A percentile compares a stretch with the other conserved stretches of the same genome.
Evolutionary conservation across 37 sponge, comb jelly and placozoan genomes (phyloP).

Genomic region (Haliclona indistincta): DNA sequence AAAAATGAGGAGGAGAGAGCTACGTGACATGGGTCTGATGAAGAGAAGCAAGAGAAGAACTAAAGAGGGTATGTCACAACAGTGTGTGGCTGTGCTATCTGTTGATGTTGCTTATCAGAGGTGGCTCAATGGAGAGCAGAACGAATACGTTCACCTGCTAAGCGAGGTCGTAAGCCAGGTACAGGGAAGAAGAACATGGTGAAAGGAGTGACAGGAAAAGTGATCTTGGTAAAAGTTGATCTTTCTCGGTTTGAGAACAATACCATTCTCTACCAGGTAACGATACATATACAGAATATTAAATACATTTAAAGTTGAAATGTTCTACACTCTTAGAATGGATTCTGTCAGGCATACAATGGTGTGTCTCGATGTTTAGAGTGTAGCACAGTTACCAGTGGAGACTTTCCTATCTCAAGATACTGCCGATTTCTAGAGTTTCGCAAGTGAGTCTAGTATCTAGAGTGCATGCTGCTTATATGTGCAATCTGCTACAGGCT

Average conservation of each 20-base stretch:
- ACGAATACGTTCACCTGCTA: conserved; percentile 57
- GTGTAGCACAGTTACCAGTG: conserved; percentile 40
- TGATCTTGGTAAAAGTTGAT: conserved; percentile 49
- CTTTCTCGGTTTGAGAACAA: conserved; percentile 28
- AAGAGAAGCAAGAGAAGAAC: conserved; percentile 71
- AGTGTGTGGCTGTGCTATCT: background rate
- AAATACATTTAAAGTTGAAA: background rate
- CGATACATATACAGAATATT: background rate
- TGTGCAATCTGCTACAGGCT: conserved; percentile 21
- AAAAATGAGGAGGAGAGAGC: conserved; percentile 71
- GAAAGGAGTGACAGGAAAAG: conserved; percentile 58
- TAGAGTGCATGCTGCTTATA: background rate
- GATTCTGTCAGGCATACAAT: conserved; percentile 64
- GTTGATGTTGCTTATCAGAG: conserved; percentile 41
- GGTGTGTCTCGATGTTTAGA: conserved; percentile 70
- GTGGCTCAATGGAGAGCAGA: conserved; percentile 57
- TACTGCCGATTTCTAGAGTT: conserved; percentile 77
- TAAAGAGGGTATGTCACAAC: conserved; percentile 56
- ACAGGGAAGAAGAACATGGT: conserved; percentile 72
- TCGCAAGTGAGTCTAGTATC: conserved; percentile 52
- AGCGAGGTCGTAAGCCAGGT: conserved; percentile 73
- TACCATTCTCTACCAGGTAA: conserved; percentile 55
- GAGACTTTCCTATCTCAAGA: conserved; percentile 41
- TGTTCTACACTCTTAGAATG: conserved; percentile 34
- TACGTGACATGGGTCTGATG: conserved; percentile 66